Evolutionary conservation across 2,888 invertebrate genomes (phyloP).

Genomic region (Crioceris asparagi): DNA sequence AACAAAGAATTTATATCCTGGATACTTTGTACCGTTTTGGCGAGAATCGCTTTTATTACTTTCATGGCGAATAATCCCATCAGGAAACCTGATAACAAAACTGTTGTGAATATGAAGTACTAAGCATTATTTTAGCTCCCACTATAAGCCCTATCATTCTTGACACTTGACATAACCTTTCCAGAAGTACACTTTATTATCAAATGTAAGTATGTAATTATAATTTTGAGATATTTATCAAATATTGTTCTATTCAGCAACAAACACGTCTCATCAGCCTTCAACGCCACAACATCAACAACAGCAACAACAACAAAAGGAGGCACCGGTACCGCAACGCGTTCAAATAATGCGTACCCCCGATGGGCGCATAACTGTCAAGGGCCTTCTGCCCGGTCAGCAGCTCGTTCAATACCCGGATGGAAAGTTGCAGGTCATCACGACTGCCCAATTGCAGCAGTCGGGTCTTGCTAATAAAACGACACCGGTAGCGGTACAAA

Average conservation of each 20-base stretch:
- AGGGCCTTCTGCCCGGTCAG: constrained; percentile 85
- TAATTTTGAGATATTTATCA: no score
- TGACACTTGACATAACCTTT: no score
- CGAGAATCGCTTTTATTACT: no score
- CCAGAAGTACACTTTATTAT: no score
- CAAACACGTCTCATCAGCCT: constrained; percentile 6
- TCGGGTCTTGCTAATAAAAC: constrained; percentile 37
- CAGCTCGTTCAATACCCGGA: constrained; percentile 89
- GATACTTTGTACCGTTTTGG: no score
- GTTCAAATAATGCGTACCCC: constrained; percentile 85
- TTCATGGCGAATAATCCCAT: no score
- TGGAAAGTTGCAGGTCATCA: constrained; percentile 80
- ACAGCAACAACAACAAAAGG: constrained; percentile 17
- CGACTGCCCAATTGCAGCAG: constrained; percentile 47
- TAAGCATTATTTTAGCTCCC: no score
- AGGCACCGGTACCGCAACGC: constrained; percentile 49
- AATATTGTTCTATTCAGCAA: background rate
- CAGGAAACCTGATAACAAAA: no score
- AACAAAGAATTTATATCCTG: no score
- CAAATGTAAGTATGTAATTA: no score
- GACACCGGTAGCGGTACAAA: constrained; percentile 30
- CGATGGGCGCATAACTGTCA: constrained; percentile 85
- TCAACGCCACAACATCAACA: constrained; percentile 16
- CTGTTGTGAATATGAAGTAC: no score
- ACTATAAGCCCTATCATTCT: no score